Percentiles rank a stretch among this genome's conserved stretches.
These are phyloP conservation scores for Otocyon megalotis DNA, from an alignment of 2,113 vertebrate species.

Conservation along the genomic window DNA sequence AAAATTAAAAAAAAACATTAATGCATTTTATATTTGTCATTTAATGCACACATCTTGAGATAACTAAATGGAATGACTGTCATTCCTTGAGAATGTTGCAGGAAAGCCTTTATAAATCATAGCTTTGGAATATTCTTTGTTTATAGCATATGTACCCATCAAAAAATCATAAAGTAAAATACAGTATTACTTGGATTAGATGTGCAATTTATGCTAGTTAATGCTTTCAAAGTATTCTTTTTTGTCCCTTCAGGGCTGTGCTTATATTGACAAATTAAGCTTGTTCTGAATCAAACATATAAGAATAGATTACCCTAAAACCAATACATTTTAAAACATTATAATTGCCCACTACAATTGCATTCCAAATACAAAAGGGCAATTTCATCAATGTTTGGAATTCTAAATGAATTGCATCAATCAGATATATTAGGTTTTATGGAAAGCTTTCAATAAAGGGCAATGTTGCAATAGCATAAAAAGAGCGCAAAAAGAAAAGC, in stretches of 20 bases:
- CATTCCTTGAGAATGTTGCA: constrained; percentile 36
- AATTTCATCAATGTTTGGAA: constrained; percentile 66
- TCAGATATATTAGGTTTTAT: constrained; percentile 62
- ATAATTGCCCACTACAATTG: constrained; percentile 65
- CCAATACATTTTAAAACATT: constrained; percentile 66
- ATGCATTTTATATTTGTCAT: constrained; percentile 50
- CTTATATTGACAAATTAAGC: constrained; percentile 42
- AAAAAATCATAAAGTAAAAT: constrained; percentile 55
- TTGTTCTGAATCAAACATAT: constrained; percentile 39
- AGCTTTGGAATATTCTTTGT: constrained; percentile 27
- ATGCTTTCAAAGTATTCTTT: constrained; percentile 35
- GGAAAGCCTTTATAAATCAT: constrained; percentile 51
- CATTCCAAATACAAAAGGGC: constrained; percentile 58
- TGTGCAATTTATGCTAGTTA: constrained; percentile 64
- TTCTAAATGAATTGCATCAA: constrained; percentile 64
- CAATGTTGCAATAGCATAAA: constrained; percentile 1
- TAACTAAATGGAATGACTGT: constrained; percentile 61
- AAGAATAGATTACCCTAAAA: constrained; percentile 71
- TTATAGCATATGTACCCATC: constrained; percentile 47
- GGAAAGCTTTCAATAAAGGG: constrained; percentile 52
- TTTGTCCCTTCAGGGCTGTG: background rate
- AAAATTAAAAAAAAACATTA: no score
- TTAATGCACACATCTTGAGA: constrained; percentile 29
- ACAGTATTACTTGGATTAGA: constrained; percentile 35
- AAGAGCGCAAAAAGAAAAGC: background rate